Percentiles rank a stretch among this genome's conserved stretches.
phyloP scores from a whole-genome alignment of 2,797 vertebrate genomes.

The Botia almorhae region DNA sequence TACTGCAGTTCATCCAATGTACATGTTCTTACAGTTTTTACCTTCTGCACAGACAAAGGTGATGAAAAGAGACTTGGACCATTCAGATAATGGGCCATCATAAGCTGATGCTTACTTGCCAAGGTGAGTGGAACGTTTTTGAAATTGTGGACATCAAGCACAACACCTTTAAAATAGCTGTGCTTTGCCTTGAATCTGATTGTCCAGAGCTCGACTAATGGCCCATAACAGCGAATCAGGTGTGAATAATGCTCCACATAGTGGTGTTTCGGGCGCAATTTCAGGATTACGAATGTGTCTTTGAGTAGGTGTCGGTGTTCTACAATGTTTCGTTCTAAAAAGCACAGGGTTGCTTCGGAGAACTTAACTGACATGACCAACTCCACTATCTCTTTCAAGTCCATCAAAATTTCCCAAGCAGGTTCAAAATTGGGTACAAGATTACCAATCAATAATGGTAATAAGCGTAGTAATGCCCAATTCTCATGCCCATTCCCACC shows the following conservation, averaged over 20 bases:
- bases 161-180: conserved; percentile 22
- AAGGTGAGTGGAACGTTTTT: conserved; percentile 44
- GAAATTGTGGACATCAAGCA: conserved; percentile 27
- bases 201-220: conserved; percentile 31
- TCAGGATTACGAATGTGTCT: too few relatives aligned
- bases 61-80: too few relatives aligned
- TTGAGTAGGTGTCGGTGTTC: too few relatives aligned
- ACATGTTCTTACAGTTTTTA: conserved; percentile 19
- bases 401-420: neutral
- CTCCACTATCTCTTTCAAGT: conserved; percentile 16
- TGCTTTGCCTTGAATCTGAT: conserved; percentile 31
- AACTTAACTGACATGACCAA: neutral
- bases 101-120: conserved; percentile 31
- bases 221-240: neutral
- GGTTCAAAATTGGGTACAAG: neutral
- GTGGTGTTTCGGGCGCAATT: neutral
- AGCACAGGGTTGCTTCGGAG: neutral
- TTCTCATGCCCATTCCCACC: conserved; percentile 18
- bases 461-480: neutral
- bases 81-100: too few relatives aligned
- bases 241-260: neutral
- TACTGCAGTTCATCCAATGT: neutral
- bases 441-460: neutral
- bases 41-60: conserved; percentile 32
- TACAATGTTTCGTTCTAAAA: conserved; percentile 6